Base-by-base conservation (phyloP, 2,888 invertebrate genomes). In the Carcina quercana region DNA sequence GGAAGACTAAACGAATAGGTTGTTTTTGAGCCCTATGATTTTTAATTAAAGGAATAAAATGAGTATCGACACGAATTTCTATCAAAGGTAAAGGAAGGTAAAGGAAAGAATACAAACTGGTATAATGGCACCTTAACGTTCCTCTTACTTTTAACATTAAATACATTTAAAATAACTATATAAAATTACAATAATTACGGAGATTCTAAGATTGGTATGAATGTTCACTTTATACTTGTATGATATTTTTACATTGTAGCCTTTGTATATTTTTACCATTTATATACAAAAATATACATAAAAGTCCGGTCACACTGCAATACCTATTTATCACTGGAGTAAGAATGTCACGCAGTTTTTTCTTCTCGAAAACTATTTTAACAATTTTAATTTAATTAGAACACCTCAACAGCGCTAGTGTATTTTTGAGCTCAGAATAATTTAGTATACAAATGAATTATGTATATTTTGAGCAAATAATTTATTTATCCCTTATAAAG, bases 251-350 rank as follows among this genome's bases (percentile, higher is more conserved):
- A 75, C 74, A 74, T 59, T 53, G 61, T 62, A 65, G 61, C 66
- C 50, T 72, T 67, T 64, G 61, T 68, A 67, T 67, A 70, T 55
- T 57, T 62, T 59, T 66, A n/a, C 57, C 64, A 72, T 71, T 71
- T 80, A 82, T 82, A 75, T 82, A 80, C 80, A 80, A 78, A 78
- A 76, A 79, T 80, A 80, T 78, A 82, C 79, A 80, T 73, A 71
- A 73, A 73, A 64, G 71, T 72, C 59, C 60, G 61, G 60, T 59
- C 50, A 38, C 36, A 32, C 41, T 53, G 54, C 52, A 45, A 47
- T 50, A 44, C 45, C 15, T 21, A 15, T 12, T 27, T 17, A 48
- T 45, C 35, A 38, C 47, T 52, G 52, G 47, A 49, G 52, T 58
- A 54, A 36, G 50, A 44, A 57, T 51, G 53, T 59, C 55, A 54